phyloP scores from a whole-genome alignment of 2,797 vertebrate species.

The Clarias platycephalus region DNA sequence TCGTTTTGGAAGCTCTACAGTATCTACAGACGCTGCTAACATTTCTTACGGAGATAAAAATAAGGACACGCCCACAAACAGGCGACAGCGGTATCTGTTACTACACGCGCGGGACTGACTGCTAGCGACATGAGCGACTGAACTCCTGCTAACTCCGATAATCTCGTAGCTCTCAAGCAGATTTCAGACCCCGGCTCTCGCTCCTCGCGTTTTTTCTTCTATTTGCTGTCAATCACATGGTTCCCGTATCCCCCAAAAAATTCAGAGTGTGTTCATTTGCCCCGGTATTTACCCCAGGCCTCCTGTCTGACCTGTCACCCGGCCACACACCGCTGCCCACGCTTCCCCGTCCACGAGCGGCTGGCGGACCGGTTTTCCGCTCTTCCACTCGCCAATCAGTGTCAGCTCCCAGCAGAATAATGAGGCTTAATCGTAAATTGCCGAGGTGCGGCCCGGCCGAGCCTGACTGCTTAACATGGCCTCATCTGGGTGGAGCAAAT shows the following conservation, averaged over 20 bases:
- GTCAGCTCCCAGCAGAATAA: constrained; percentile 80
- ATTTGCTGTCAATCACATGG: constrained; percentile 71
- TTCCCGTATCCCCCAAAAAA: constrained; percentile 73
- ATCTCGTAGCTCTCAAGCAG: constrained; percentile 59
- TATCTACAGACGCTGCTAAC: too few relatives aligned
- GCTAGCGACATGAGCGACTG: background rate
- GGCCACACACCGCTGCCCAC: constrained; percentile 79
- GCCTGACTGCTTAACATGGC: constrained; percentile 72
- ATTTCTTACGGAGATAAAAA: background rate
- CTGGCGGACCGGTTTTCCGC: constrained; percentile 75
- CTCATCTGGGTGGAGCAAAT: constrained; percentile 92
- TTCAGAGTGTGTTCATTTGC: constrained; percentile 71
- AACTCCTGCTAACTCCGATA: background rate
- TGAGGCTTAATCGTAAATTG: constrained; percentile 82
- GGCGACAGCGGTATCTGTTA: background rate
- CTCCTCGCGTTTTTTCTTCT: constrained; percentile 61
- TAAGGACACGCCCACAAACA: background rate
- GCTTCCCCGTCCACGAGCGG: constrained; percentile 73
- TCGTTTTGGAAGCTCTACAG: too few relatives aligned
- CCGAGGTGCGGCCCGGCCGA: constrained; percentile 75
- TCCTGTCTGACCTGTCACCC: constrained; percentile 75
- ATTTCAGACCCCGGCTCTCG: constrained; percentile 72
- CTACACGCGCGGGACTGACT: background rate
- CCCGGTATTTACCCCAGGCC: constrained; percentile 62
- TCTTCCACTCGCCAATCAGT: constrained; percentile 81